Base-by-base conservation (phyloP, 2,888 invertebrate species). In the Heliconius sara region DNA sequence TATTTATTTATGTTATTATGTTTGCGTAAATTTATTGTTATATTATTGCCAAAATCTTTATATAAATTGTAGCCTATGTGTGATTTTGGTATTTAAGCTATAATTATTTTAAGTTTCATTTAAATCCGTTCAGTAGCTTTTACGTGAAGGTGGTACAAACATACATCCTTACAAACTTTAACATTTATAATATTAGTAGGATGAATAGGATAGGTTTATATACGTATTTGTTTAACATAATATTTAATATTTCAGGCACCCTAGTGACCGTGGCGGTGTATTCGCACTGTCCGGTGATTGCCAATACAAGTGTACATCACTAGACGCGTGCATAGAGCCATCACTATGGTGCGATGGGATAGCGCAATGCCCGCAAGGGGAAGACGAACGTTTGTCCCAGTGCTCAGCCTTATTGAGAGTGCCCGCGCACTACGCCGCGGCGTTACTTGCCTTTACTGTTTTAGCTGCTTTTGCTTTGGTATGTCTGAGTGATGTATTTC, bases 321-420 rank as follows among this genome's bases (percentile, higher is more conserved):
- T 98, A 83, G 97, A 97, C 89, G 98, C 98, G 22, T 98, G 98
- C 90, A 97, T 98, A 83, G 96, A 97, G 86, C 95, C 97, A 0
- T 96, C 97, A 72, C 95, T 98, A 77, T 98, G 98, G 97, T 98
- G 98, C 87, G 97, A 98, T 87, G 98, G 97, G 27, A 91, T 96
- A 63, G 92, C 96, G 75, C 97, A 98, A 89, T 98, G 98, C 87
- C 98, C 98, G 16, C 97, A 96, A 4, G 98, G 97, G 0, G 96
- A 97, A 84, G 98, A 98, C 91, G 98, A 98, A 91, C 96, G 98
- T 9, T 95, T 98, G 82, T 96, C 97, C 22, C 97, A 98, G 89
- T 98, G 98, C 88, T 98, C 97, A 75, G 96, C 97, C 78, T 93
- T 98, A 68, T 93, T 98, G 83, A 96, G 97, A 82, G 93, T 98